These are phyloP conservation scores for Diaphora mendica DNA, from an alignment of 2,888 invertebrate species.

Conservation along the genomic window DNA sequence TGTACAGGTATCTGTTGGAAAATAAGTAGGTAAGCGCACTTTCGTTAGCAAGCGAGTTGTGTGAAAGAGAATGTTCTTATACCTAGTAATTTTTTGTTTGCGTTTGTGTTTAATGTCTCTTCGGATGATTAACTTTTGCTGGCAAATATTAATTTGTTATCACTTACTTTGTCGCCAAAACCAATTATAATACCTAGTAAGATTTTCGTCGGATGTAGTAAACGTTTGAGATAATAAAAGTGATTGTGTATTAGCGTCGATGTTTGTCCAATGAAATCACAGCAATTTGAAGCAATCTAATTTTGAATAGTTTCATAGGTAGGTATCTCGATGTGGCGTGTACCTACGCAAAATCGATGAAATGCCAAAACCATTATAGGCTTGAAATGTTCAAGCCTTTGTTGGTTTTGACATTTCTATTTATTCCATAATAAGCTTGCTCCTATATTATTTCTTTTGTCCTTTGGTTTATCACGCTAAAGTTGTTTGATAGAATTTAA, in stretches of 20 bases:
- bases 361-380: too few relatives aligned
- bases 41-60: constrained; percentile 37
- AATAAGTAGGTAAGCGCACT: constrained; percentile 41
- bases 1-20: constrained; percentile 23
- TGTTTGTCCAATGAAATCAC: not conserved
- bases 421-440: too few relatives aligned
- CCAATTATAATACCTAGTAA: constrained; percentile 4
- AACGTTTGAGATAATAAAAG: not conserved
- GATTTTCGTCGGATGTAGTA: not conserved
- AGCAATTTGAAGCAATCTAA: not conserved
- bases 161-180: constrained; percentile 7
- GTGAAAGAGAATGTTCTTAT: constrained; percentile 33
- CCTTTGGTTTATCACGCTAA: too few relatives aligned
- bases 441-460: too few relatives aligned
- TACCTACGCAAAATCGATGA: not conserved
- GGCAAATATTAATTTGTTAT: not conserved
- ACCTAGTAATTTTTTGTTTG: constrained; percentile 12
- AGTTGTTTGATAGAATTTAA: too few relatives aligned
- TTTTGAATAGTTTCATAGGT: not conserved
- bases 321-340: not conserved
- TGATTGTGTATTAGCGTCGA: not conserved
- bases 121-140: constrained; percentile 16
- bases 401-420: too few relatives aligned
- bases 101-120: constrained; percentile 12
- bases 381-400: too few relatives aligned